Base-by-base conservation (phyloP, 2,797 vertebrate genomes). In the Aeoliscus strigatus region DNA sequence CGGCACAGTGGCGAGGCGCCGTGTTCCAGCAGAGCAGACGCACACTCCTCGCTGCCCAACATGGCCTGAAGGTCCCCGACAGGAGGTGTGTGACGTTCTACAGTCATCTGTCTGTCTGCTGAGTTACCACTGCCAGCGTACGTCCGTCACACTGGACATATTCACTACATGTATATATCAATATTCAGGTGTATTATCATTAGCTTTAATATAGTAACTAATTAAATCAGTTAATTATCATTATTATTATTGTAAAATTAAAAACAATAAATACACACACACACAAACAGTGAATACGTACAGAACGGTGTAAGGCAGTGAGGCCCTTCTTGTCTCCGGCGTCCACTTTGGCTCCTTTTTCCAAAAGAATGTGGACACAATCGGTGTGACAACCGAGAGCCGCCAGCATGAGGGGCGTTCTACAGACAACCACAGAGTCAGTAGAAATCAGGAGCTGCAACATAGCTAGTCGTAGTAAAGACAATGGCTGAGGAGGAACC, bases 341-440 rank as follows among this genome's bases (percentile, higher is more conserved):
- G 6, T 97, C 93, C 1, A 90, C 84, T 7, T 90, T 91, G 27
- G 92, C 93, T 47, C 92, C 93, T 80, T 93, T 96, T 81, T 97
- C 94, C 77, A 98, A 79, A 61, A 98, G 87, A 64, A 98, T 92
- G 57, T 94, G 91, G 52, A 94, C 89, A 34, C 94, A 97, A 82
- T 96, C 93, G 0, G 89, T 88, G 26, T 98, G 93, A 70, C 88
- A 74, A 5, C 92, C 92, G 77, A 94, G 84, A 76, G 94, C 88
- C 1, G 94, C 93, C 81, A 97, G 79, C 93, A 96, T 97, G 77
- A 98, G 80, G 0, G 94, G 90, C 33, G 94, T 97, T 77, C 95
- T 97, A 30, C 34, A 27, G 1, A 31, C 8, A 12, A 21, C 46
- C 25, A 33, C 12, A 4, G 32, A 41, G 27, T 0, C 48, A 9